phyloP scores from a whole-genome alignment of 1,140 invertebrate genomes.

The Zaprionus kolodkinae region DNA sequence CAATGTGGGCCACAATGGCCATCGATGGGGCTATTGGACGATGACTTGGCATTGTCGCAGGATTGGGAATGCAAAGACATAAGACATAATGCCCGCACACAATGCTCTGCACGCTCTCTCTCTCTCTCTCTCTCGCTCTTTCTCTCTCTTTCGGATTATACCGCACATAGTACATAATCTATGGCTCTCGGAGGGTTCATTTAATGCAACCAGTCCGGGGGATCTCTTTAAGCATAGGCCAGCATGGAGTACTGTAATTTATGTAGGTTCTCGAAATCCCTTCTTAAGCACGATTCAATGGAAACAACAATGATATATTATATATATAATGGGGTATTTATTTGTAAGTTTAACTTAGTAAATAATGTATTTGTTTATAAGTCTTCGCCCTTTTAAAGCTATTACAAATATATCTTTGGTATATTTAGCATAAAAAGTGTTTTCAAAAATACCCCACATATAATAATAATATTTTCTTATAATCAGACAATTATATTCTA shows the following conservation, averaged over 20 bases:
- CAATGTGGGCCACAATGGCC: constrained; percentile 23
- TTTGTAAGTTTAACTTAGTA: no score
- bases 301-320: not conserved
- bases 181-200: constrained; percentile 3
- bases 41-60: constrained; percentile 36
- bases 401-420: no score
- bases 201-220: not conserved
- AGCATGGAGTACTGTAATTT: no score
- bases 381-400: no score
- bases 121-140: no score
- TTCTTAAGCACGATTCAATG: not conserved
- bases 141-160: not conserved
- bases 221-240: no score
- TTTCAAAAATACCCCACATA: no score
- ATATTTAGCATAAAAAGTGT: no score
- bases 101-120: not conserved
- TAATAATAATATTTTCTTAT: no score
- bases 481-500: no score
- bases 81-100: constrained; percentile 7
- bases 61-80: constrained; percentile 33
- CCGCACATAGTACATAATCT: not conserved
- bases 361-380: no score
- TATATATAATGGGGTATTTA: not conserved
- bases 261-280: no score
- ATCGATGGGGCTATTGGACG: constrained; percentile 39